Percentiles rank a stretch among this genome's conserved stretches.
These are phyloP conservation scores for Merluccius polli DNA, from an alignment of 2,797 vertebrate species.

Conservation along the genomic window DNA sequence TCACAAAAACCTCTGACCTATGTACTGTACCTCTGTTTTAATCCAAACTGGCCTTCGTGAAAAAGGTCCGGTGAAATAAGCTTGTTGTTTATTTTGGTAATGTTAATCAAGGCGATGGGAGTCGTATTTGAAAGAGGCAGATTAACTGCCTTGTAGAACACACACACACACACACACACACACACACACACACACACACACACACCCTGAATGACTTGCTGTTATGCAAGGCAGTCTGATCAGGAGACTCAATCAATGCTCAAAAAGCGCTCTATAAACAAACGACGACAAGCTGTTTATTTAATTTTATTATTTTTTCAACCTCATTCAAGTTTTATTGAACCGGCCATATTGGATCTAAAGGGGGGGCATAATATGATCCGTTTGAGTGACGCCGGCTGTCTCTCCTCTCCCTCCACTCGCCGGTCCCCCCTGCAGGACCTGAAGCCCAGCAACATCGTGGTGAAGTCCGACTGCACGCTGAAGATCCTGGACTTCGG, in stretches of 20 bases:
- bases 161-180: too few relatives aligned
- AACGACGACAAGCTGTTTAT: too few relatives aligned
- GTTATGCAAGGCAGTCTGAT: too few relatives aligned
- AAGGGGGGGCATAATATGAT: conserved; percentile 1
- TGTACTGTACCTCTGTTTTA: neutral
- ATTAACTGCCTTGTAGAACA: neutral
- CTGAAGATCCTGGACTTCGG: conserved; percentile 99
- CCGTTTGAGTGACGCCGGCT: neutral
- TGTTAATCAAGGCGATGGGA: neutral
- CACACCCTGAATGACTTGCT: too few relatives aligned
- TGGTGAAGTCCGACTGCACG: conserved; percentile 98
- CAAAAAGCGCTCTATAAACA: too few relatives aligned
- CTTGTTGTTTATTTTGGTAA: too few relatives aligned
- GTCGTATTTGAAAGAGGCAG: neutral
- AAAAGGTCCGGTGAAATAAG: too few relatives aligned
- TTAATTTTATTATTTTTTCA: too few relatives aligned
- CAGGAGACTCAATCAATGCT: too few relatives aligned
- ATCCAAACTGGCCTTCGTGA: neutral
- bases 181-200: too few relatives aligned
- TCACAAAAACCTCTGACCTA: too few relatives aligned
- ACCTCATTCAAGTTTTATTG: neutral
- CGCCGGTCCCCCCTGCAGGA: conserved; percentile 70
- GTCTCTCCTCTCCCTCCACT: neutral
- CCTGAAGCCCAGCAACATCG: conserved; percentile 98
- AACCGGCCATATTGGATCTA: neutral